Base-by-base conservation (phyloP, 2,113 vertebrate genomes). In the Corythornis cristatus region DNA sequence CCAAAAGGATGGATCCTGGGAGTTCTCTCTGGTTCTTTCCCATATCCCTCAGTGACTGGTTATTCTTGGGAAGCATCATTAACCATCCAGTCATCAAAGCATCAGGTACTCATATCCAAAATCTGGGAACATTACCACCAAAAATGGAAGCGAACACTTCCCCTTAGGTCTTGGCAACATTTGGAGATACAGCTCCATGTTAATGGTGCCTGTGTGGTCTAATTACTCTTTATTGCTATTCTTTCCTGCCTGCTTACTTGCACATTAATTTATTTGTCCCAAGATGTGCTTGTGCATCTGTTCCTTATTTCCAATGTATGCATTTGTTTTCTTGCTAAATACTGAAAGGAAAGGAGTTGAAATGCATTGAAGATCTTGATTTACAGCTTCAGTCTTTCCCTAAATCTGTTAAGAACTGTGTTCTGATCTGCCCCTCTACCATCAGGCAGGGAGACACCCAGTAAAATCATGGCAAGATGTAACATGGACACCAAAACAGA, bases 281-380 rank as follows among this genome's bases (percentile, higher is more conserved):
- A 33, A 62, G 81, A 95, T 92, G 84, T 0, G 56, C 67, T 67
- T 56, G 58, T 0, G 26, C 93, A 95, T 94, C 94, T 95, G 96
- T 96, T 96, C 93, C 46, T 89, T 90, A 94, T 96, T 96, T 96
- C 95, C 96, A 93, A 78, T 73, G 71, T 40, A 79, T 85, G 93
- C 66, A 54, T 92, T 94, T 92, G 80, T 90, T 85, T 94, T 94
- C 86, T 93, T 82, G 80, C 35, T 93, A 89, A 86, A 76, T 79
- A 43, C 56, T 72, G 54, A 84, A 90, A 90, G 66, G 45, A 51
- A 83, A 82, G 71, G 86, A 94, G 92, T 88, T 93, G 77, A 96
- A 93, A 94, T 85, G 42, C 64, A 92, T 83, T 90, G 89, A 96
- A 90, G 81, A 90, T 87, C 51, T 89, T 94, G 91, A 96, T 95